Evolutionary conservation across 2,888 invertebrate genomes (phyloP).

Genomic region (Plagiodera versicolora): DNA sequence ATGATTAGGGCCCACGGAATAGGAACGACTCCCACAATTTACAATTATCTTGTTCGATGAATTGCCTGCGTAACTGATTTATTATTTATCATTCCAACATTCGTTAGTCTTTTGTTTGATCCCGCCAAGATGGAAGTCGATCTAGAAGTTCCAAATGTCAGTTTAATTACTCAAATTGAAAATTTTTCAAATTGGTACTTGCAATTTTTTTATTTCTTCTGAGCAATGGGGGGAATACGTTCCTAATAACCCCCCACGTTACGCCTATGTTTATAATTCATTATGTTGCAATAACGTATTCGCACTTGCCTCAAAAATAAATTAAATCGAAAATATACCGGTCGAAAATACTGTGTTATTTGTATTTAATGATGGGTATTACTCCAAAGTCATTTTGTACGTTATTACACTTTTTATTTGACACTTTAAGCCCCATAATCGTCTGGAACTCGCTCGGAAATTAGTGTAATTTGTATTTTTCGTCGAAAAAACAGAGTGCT

Average conservation of each 20-base stretch:
- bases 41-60: not conserved
- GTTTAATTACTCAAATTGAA: too few relatives aligned
- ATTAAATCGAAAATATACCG: constrained; percentile 1
- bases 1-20: constrained; percentile 8
- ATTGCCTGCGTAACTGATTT: not conserved
- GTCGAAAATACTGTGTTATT: not conserved
- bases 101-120: not conserved
- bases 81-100: not conserved
- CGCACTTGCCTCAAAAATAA: not conserved
- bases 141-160: too few relatives aligned
- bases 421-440: constrained; percentile 3
- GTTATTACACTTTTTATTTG: constrained; percentile 9
- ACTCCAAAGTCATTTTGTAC: not conserved
- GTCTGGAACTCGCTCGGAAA: not conserved
- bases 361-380: not conserved
- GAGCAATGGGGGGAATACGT: too few relatives aligned
- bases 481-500: not conserved
- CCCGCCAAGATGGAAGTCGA: too few relatives aligned
- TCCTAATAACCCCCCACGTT: too few relatives aligned
- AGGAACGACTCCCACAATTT: constrained; percentile 11
- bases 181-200: too few relatives aligned
- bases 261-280: too few relatives aligned
- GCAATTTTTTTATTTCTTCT: too few relatives aligned
- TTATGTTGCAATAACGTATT: not conserved
- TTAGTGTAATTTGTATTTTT: not conserved